Evolutionary conservation across 64 coral and sea anemone species (phyloP), one percentile per base, ranked within the genome.

Genomic region (Hydrozoanthus tunicans): DNA sequence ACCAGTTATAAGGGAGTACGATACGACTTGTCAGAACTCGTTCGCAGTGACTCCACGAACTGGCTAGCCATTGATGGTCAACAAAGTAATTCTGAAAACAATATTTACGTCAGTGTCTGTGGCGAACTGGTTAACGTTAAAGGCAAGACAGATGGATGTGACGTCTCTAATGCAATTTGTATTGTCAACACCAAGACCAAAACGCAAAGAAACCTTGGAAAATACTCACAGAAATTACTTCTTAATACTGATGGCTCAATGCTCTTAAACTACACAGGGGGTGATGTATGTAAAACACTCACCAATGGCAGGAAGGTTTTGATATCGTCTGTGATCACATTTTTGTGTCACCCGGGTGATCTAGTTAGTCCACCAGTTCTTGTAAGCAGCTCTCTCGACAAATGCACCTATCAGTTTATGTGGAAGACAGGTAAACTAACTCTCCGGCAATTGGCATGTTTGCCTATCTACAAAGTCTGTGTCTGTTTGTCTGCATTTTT

Each of bases 61-160:
- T 97, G 95, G 95, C n/a, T 97, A 65, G 95, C 90, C 3, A 74
- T 97, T 20, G 95, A 97, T 85, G 95, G 95, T 25, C 89, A 92
- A 23, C 64, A 32, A 0, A 94, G 92, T 11, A 97, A 64, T 85
- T 94, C 95, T 6, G 72, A 91, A n/a, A 91, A 51, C 17, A 53
- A 79, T 20, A 94, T 97, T 75, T 94, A 78, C 25, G 63, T 97
- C 43, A 97, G 91, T 90, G 95, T 97, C 12, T 97, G 95, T 79
- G 95, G 95, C 51, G 77, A 89, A n/a, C 26, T 97, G 4, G 88
- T 20, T 4, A 66, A 67, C 59, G 17, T 59, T 0, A 74, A 79
- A 58, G 26, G 57, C 12, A 81, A 81, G 63, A 94, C 95, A 58
- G 63, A 62, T 3, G 67, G 64, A 2, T 97, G 95, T 53, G 90